These are phyloP conservation scores for Micronycteris hirsuta DNA, from an alignment of 2,113 vertebrate genomes.

Conservation along the genomic window DNA sequence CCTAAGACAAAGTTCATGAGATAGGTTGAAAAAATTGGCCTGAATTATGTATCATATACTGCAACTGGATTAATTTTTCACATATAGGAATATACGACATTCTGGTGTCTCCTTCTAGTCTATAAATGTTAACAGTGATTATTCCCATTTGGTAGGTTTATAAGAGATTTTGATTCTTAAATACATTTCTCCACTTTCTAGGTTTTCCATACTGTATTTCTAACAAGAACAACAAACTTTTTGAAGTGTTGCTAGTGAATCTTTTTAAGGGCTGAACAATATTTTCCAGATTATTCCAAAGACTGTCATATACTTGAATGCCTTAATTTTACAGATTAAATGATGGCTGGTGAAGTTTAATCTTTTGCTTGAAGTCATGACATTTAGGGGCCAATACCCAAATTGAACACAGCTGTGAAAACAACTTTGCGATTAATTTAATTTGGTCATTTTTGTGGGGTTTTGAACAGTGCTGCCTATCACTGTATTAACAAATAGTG, in stretches of 20 bases:
- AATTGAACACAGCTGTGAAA: slow-evolving; percentile 41
- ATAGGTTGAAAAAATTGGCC: background rate
- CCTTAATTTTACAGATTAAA: slow-evolving; percentile 32
- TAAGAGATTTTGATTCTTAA: background rate
- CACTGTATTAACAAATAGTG: background rate
- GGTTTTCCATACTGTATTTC: background rate
- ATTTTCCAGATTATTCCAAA: background rate
- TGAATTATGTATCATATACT: background rate
- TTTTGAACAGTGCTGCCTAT: slow-evolving; percentile 8
- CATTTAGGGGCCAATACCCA: background rate
- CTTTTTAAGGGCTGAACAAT: background rate
- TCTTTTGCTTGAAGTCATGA: slow-evolving; percentile 28
- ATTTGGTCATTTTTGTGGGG: slow-evolving; percentile 42
- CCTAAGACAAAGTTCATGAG: background rate
- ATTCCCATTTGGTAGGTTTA: background rate
- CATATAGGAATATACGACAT: background rate
- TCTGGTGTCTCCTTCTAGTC: background rate
- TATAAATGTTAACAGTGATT: background rate
- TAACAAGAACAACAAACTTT: background rate
- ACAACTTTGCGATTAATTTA: slow-evolving; percentile 17
- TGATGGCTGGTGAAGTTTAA: background rate
- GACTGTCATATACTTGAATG: background rate
- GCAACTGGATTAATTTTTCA: slow-evolving; percentile 14
- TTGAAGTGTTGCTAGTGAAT: background rate
- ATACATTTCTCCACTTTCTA: background rate